These are phyloP conservation scores for Phocoena phocoena DNA, from an alignment of 2,113 vertebrate genomes.

Conservation along the genomic window DNA sequence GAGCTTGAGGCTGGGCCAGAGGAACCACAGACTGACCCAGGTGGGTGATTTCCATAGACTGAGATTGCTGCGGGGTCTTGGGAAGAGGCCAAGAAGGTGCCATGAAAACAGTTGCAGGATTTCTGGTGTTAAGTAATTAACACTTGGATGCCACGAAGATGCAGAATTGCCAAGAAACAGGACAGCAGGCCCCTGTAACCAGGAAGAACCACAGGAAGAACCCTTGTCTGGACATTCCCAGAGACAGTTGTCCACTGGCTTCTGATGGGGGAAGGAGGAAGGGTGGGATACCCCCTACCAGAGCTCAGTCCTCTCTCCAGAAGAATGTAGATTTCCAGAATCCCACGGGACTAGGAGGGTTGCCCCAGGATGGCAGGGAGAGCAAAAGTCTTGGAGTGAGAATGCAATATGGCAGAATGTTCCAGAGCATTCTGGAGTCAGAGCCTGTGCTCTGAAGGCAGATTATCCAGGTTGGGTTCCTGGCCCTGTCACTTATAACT, in stretches of 20 bases:
- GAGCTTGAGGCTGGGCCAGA: neutral
- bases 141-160: neutral
- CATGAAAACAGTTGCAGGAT: neutral
- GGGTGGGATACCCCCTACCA: accelerated
- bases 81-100: neutral
- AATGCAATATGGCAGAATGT: neutral
- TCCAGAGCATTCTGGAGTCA: neutral
- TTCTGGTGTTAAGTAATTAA: conserved; percentile 7
- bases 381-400: neutral
- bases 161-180: neutral
- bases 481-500: neutral
- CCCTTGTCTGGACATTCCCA: accelerated
- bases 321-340: neutral
- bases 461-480: neutral
- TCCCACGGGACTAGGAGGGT: neutral
- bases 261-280: no score
- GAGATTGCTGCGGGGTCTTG: neutral
- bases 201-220: neutral
- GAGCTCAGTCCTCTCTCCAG: neutral
- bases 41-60: neutral
- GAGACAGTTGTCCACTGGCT: accelerated
- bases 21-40: neutral
- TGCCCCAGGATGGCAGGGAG: neutral
- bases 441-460: neutral
- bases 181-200: neutral